A percentile compares a stretch with the other conserved stretches of the same genome.
These are phyloP conservation scores for Morpho achilles DNA, from an alignment of 2,888 invertebrate species.

Conservation along the genomic window DNA sequence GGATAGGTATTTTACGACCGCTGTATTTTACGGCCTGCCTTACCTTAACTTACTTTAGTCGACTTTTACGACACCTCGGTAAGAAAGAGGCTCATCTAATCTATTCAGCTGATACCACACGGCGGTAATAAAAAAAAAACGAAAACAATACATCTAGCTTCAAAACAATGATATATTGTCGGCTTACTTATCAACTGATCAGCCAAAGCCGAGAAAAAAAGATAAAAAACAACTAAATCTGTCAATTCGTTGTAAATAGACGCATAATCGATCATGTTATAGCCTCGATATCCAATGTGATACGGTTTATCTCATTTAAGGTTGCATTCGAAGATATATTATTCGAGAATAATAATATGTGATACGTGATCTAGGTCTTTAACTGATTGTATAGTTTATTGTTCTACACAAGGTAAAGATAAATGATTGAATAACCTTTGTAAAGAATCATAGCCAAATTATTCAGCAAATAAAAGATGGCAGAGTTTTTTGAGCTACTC, in stretches of 20 bases:
- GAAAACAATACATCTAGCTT: not conserved
- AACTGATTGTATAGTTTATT: not conserved
- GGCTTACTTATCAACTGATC: not conserved
- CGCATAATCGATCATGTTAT: conserved; percentile 22
- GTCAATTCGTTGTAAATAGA: conserved; percentile 18
- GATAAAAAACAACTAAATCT: conserved; percentile 17
- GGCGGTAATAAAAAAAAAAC: not conserved
- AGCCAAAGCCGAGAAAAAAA: not conserved
- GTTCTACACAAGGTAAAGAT: not conserved
- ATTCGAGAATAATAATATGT: conserved; percentile 3
- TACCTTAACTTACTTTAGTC: too few relatives aligned
- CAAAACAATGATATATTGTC: too few relatives aligned
- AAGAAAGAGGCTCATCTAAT: too few relatives aligned
- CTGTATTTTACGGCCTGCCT: too few relatives aligned
- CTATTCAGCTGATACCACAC: too few relatives aligned
- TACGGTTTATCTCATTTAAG: conserved; percentile 2
- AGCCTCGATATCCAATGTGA: conserved; percentile 4
- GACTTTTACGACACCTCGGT: too few relatives aligned
- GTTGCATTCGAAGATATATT: conserved; percentile 1
- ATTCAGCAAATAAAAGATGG: too few relatives aligned
- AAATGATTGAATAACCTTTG: not conserved
- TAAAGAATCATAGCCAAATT: not conserved
- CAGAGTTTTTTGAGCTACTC: too few relatives aligned
- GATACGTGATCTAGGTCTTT: conserved; percentile 2
- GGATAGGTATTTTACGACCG: too few relatives aligned